Base-by-base conservation (phyloP, 2,797 vertebrate species). In the Linurgus olivaceus region DNA sequence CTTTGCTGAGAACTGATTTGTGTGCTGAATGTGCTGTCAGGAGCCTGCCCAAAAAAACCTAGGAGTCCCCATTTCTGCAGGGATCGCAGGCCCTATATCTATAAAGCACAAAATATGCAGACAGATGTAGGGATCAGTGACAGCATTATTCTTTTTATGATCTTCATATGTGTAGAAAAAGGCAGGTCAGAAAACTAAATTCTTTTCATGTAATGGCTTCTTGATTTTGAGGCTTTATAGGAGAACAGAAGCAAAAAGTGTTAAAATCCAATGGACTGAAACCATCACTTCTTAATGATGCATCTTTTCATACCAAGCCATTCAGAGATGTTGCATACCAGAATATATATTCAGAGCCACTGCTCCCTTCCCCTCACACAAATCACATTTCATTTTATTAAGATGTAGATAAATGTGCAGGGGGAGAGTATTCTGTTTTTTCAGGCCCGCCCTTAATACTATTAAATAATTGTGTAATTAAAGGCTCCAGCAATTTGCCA, bases 391-490 rank as follows among this genome's bases (percentile, higher is more conserved):
- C 55, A 47, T 91, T 94, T 96, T 94, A 93, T 83, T 92, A 93
- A 92, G 81, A 94, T 87, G 59, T 76, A 96, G 83, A 87, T 88
- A 75, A 91, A 91, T 95, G 74, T 44, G 59, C 68, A 79, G 63
- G 77, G 84, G 52, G 59, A 92, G 42, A 90, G 11, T 75, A 72
- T 90, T 94, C 47, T 72, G 62, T 91, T 91, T 89, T 91, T 96
- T 83, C 83, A 92, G 86, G 48, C 70, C 77, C 28, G 54, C 94
- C 88, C 86, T 88, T 95, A 93, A 96, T 96, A 96, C 85, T 94
- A 94, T 95, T 95, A 97, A 97, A 96, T 95, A 96, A 96, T 86
- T 81, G 94, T 70, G 91, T 95, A 96, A 96, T 97, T 97, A 96
- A 97, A 94, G 92, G 85, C 94, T 90, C 83, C 92, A 93, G 88